A percentile compares a stretch with the other conserved stretches of the same genome.
Evolutionary conservation across 2,888 invertebrate species (phyloP).

Genomic region (Apamea epomidion): DNA sequence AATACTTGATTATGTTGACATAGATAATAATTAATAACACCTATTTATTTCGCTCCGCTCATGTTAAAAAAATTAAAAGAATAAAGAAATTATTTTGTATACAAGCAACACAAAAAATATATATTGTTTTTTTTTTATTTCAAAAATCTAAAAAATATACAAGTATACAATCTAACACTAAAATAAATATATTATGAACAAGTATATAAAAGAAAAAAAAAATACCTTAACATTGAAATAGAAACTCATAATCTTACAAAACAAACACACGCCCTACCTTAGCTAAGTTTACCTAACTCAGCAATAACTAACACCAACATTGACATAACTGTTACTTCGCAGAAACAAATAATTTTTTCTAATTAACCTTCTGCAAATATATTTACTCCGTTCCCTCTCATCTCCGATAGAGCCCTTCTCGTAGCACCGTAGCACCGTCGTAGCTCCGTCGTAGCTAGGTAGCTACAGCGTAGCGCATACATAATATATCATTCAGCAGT

Average conservation of each 20-base stretch:
- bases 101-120: too few species aligned
- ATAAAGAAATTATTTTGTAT: too few species aligned
- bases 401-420: constrained; percentile 67
- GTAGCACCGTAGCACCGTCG: constrained; percentile 65
- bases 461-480: constrained; percentile 65
- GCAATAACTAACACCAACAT: constrained; percentile 13
- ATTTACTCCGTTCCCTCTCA: constrained; percentile 55
- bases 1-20: not conserved
- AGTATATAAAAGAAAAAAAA: too few species aligned
- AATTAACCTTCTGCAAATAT: constrained; percentile 53
- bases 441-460: constrained; percentile 49
- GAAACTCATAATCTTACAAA: not conserved
- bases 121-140: too few species aligned
- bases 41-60: too few species aligned
- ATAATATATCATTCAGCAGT: constrained; percentile 63
- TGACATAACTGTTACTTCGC: constrained; percentile 10
- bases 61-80: too few species aligned
- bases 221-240: too few species aligned
- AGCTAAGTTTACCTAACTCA: not conserved
- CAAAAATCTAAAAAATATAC: not conserved
- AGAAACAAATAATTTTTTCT: constrained; percentile 36
- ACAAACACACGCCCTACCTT: not conserved
- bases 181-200: not conserved
- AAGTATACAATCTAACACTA: not conserved
- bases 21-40: not conserved